These are phyloP conservation scores for Thalpophila matura DNA, from an alignment of 2,888 invertebrate genomes.

Conservation along the genomic window DNA sequence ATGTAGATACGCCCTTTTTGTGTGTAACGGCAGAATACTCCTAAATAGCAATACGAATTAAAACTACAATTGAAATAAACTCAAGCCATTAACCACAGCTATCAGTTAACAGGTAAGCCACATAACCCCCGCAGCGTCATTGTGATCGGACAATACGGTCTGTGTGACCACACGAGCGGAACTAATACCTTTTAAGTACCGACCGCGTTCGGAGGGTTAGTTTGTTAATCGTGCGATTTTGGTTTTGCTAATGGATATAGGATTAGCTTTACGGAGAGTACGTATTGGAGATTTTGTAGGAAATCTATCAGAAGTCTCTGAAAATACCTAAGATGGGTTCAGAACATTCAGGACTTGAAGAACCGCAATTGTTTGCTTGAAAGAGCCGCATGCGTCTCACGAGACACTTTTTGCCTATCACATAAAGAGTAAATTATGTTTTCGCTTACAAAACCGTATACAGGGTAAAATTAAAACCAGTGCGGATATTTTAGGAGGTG, in stretches of 20 bases:
- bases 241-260: conserved; percentile 74
- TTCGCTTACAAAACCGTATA: not conserved
- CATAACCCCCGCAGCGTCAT: conserved; percentile 66
- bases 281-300: not conserved
- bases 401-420: no score
- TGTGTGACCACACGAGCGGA: conserved; percentile 82
- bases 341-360: no score
- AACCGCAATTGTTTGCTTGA: no score
- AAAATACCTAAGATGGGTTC: no score
- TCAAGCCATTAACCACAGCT: conserved; percentile 60
- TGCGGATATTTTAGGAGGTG: no score
- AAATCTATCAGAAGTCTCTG: not conserved
- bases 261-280: conserved; percentile 32
- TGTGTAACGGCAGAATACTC: no score
- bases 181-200: conserved; percentile 81
- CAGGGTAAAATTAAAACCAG: no score
- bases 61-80: conserved; percentile 52
- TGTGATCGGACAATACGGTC: conserved; percentile 73
- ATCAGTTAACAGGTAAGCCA: conserved; percentile 72
- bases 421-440: no score
- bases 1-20: no score
- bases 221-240: conserved; percentile 78
- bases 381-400: no score
- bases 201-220: conserved; percentile 75
- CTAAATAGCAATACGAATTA: conserved; percentile 17